A percentile compares a stretch with the other conserved stretches of the same genome.
phyloP scores from a whole-genome alignment of 2,113 vertebrate species.

The Acrocephalus kingi region DNA sequence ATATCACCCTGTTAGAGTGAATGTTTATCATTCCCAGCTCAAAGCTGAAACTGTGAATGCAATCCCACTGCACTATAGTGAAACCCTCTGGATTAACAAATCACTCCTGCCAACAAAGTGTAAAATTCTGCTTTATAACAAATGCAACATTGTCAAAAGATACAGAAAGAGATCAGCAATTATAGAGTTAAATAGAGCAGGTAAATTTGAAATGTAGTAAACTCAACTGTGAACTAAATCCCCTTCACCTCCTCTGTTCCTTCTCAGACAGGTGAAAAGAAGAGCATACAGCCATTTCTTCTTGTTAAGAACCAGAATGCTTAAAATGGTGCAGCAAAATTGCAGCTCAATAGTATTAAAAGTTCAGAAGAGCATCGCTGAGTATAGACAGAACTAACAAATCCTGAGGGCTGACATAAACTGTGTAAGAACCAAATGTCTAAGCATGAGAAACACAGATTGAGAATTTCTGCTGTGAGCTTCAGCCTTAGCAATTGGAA shows the following conservation, averaged over 20 bases:
- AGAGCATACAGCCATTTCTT: not conserved
- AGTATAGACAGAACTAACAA: not conserved
- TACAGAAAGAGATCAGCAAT: not conserved
- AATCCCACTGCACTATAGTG: not conserved
- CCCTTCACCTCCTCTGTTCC: not conserved
- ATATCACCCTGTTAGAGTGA: not conserved
- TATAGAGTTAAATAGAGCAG: not conserved
- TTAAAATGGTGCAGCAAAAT: not conserved
- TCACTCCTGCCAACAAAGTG: not conserved
- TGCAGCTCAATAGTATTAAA: not conserved
- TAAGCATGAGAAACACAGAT: not conserved
- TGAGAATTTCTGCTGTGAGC: not conserved
- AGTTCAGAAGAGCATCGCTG: not conserved
- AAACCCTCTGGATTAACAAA: not conserved
- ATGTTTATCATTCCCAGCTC: not conserved
- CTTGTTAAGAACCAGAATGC: not conserved
- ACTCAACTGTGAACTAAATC: not conserved
- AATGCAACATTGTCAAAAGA: not conserved
- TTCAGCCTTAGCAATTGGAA: not conserved
- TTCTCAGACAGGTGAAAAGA: not conserved
- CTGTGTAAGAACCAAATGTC: not conserved
- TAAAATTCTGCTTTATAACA: not conserved
- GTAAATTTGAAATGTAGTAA: not conserved
- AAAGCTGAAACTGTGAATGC: not conserved
- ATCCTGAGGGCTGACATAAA: not conserved